phyloP scores from a whole-genome alignment of 1,140 invertebrate species.

The Cryptotermes secundus region DNA sequence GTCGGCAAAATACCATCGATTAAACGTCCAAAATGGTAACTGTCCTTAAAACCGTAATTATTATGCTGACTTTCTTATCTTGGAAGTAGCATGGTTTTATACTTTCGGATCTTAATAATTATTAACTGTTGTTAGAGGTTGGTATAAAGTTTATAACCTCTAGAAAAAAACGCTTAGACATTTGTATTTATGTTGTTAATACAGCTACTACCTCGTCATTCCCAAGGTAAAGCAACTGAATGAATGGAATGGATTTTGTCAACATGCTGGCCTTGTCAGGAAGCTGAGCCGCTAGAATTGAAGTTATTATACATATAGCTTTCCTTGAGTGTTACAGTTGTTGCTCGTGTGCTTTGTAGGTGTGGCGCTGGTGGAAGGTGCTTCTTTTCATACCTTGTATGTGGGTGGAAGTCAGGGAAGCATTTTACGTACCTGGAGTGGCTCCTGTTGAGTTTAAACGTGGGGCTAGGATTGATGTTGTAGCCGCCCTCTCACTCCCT shows the following conservation, averaged over 20 bases:
- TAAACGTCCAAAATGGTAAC: background rate
- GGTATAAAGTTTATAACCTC: background rate
- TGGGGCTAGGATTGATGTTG: slow-evolving; percentile 87
- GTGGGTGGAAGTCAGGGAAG: slow-evolving; percentile 30
- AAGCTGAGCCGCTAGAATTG: no score
- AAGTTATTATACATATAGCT: background rate
- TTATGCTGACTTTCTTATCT: background rate
- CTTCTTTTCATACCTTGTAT: background rate
- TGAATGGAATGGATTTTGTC: no score
- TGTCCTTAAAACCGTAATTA: background rate
- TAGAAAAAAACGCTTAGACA: background rate
- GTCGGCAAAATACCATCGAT: background rate
- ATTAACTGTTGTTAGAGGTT: background rate
- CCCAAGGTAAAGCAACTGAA: no score
- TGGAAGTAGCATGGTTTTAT: background rate
- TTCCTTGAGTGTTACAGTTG: background rate
- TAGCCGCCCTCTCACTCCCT: no score
- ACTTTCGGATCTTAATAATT: background rate
- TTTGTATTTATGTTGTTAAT: no score
- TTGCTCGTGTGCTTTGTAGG: background rate
- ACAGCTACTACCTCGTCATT: no score
- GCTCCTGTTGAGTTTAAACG: slow-evolving; percentile 92
- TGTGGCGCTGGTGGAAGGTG: background rate
- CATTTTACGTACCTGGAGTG: slow-evolving; percentile 93
- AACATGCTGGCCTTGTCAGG: no score